A percentile compares a stretch with the other conserved stretches of the same genome.
Evolutionary conservation across 2,797 vertebrate genomes (phyloP).

Genomic region (Gadopsis marmoratus): DNA sequence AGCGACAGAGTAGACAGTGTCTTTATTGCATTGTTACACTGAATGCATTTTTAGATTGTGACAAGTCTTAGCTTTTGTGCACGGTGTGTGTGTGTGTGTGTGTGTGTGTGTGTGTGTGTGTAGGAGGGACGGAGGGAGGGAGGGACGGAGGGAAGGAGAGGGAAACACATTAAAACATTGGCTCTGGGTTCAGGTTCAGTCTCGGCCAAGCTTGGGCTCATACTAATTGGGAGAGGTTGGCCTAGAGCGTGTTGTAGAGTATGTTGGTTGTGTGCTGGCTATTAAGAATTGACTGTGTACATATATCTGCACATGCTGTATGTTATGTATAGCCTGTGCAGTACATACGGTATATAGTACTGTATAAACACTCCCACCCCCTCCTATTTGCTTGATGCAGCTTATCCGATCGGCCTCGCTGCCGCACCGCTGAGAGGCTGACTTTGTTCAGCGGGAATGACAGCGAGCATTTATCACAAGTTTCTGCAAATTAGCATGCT

Average conservation of each 20-base stretch:
- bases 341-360: conserved; percentile 25
- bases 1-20: neutral
- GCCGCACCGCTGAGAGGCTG: conserved; percentile 64
- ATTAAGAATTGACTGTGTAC: conserved; percentile 17
- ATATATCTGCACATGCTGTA: neutral
- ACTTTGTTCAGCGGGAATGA: conserved; percentile 69
- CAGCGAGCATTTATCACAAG: conserved; percentile 76
- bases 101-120: too few species aligned
- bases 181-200: conserved; percentile 15
- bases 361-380: conserved; percentile 45
- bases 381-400: conserved; percentile 61
- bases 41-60: conserved; percentile 21
- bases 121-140: too few species aligned
- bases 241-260: too few species aligned
- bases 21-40: conserved; percentile 26
- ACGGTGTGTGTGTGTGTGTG: too few species aligned
- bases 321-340: neutral
- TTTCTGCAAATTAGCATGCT: conserved; percentile 76
- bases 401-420: conserved; percentile 60
- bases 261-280: conserved; percentile 27
- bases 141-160: neutral
- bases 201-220: neutral
- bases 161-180: neutral
- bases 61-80: conserved; percentile 6
- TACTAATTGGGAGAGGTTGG: neutral